Conservation (phyloP, 2,888 invertebrate species). For the Eretmocerus hayati region DNA sequence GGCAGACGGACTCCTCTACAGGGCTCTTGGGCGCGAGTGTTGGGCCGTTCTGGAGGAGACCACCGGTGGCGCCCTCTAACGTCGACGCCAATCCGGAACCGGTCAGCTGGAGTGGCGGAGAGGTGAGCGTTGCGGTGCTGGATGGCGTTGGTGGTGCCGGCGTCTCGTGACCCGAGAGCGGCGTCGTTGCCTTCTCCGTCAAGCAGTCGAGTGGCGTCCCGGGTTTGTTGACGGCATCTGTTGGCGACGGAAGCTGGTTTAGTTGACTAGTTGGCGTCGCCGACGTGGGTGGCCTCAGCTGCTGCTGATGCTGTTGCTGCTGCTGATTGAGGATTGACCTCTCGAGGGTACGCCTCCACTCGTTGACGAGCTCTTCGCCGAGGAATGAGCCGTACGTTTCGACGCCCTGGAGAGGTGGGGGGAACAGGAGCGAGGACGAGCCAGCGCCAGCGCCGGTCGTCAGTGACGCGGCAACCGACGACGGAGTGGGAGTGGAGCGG, state of each 20-base stretch:
- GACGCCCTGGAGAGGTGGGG: slow-evolving; percentile 59
- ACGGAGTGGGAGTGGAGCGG: slow-evolving; percentile 51
- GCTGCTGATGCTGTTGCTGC: slow-evolving; percentile 37
- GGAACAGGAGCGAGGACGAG: slow-evolving; percentile 49
- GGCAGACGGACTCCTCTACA: slow-evolving; percentile 44
- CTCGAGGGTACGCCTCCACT: slow-evolving; percentile 68
- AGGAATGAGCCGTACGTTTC: slow-evolving; percentile 67
- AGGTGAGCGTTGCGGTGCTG: slow-evolving; percentile 41
- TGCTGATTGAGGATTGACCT: slow-evolving; percentile 44
- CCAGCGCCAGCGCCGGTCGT: slow-evolving; percentile 44
- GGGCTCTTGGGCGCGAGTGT: slow-evolving; percentile 41
- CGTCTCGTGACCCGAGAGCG: slow-evolving; percentile 49
- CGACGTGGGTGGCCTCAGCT: slow-evolving; percentile 35
- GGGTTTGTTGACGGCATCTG: slow-evolving; percentile 46
- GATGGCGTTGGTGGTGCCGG: slow-evolving; percentile 49
- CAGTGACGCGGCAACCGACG: slow-evolving; percentile 43
- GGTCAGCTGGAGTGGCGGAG: slow-evolving; percentile 39
- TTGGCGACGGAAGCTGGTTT: slow-evolving; percentile 50
- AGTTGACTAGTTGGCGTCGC: slow-evolving; percentile 48
- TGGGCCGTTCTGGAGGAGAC: slow-evolving; percentile 21
- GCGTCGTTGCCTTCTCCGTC: slow-evolving; percentile 45
- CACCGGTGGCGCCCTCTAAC: slow-evolving; percentile 18
- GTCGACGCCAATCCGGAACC: slow-evolving; percentile 26
- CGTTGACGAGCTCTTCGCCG: slow-evolving; percentile 77
- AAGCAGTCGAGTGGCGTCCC: slow-evolving; percentile 30